Conservation (phyloP, 2,113 vertebrate genomes). For the Cathartes aura region DNA sequence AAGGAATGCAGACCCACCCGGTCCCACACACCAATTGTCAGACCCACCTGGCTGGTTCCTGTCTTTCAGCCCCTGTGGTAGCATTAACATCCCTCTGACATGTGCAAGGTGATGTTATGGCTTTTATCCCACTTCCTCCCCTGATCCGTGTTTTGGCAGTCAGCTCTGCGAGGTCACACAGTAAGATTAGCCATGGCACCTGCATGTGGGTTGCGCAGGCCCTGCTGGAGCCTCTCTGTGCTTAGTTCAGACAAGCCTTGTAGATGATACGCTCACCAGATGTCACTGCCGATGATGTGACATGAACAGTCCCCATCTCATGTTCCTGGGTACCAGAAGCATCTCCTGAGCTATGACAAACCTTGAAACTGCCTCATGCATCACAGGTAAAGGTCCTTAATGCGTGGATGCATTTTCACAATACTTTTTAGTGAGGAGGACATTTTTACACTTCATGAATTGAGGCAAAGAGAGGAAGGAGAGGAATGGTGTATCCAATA, state of each 20-base stretch:
- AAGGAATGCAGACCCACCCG: neutral
- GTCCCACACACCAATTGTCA: neutral
- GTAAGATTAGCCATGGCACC: accelerated
- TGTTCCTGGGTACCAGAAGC: neutral
- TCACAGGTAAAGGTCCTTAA: neutral
- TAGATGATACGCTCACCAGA: neutral
- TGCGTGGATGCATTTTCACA: neutral
- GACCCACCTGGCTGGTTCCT: accelerated
- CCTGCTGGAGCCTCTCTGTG: accelerated
- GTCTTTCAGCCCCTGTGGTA: neutral
- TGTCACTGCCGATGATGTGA: neutral
- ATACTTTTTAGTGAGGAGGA: neutral
- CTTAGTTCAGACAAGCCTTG: neutral
- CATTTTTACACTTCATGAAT: neutral
- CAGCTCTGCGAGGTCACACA: neutral
- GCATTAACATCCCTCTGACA: neutral
- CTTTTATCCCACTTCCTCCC: neutral
- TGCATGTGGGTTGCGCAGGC: accelerated
- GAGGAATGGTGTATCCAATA: neutral
- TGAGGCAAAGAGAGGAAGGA: neutral
- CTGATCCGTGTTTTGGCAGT: accelerated
- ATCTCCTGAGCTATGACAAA: neutral
- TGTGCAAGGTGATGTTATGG: accelerated
- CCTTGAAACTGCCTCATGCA: neutral
- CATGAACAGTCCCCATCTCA: accelerated